Conservation (phyloP, 1,140 invertebrate species). For the Euura saliciscinereae region DNA sequence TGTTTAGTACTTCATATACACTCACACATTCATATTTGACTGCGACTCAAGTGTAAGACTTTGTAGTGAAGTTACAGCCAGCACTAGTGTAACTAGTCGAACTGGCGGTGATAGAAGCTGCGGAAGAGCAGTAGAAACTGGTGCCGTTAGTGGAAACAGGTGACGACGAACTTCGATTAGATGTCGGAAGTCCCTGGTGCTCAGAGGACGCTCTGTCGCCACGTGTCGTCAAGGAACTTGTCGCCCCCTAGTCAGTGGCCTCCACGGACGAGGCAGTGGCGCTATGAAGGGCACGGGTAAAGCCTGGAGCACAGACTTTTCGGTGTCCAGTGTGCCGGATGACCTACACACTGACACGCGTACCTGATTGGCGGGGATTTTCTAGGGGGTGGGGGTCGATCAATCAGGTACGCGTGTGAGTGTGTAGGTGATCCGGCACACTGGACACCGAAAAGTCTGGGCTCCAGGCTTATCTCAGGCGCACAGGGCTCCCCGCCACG, state of each 20-base stretch:
- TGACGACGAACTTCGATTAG: slow-evolving; percentile 2
- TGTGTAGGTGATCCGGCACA: no score
- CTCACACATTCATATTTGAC: background rate
- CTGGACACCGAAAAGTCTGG: no score
- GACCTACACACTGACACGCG: no score
- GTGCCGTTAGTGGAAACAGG: background rate
- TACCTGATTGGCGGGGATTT: no score
- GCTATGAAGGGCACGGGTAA: no score
- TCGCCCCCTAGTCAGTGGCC: background rate
- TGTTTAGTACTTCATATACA: background rate
- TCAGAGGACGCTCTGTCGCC: background rate
- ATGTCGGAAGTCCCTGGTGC: background rate
- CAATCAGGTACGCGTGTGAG: no score
- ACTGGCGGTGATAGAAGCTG: background rate
- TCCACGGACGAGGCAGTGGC: background rate
- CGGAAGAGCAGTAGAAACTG: background rate
- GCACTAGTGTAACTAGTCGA: background rate
- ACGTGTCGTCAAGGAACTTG: slow-evolving; percentile 2
- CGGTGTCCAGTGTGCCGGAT: no score
- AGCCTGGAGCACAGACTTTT: no score
- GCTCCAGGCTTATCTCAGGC: no score
- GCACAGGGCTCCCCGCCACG: no score
- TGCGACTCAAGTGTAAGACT: background rate
- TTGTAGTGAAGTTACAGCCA: background rate
- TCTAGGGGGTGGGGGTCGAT: no score